Percentiles rank a stretch among this genome's conserved stretches.
These are phyloP conservation scores for Scartelaos histophorus DNA, from an alignment of 2,113 vertebrate species.

Conservation along the genomic window DNA sequence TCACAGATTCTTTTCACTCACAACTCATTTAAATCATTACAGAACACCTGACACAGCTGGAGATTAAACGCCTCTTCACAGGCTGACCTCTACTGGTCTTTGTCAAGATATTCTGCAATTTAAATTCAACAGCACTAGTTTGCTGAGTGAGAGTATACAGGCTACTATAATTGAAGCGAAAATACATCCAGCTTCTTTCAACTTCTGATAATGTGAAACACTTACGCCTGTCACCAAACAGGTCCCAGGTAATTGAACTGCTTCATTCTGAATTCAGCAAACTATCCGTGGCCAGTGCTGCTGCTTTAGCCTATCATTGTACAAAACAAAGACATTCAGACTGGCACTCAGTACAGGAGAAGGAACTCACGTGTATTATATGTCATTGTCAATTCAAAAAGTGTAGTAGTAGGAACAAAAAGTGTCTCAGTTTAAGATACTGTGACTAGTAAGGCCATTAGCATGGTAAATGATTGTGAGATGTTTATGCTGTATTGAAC, in stretches of 20 bases:
- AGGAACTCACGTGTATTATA: slow-evolving; percentile 48
- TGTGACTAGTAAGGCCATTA: slow-evolving; percentile 67
- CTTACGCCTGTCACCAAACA: slow-evolving; percentile 55
- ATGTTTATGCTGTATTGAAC: neutral
- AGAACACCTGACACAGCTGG: slow-evolving; percentile 15
- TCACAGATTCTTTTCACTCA: slow-evolving; percentile 9
- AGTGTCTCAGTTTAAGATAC: slow-evolving; percentile 58
- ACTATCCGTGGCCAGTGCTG: slow-evolving; percentile 36
- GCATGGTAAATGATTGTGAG: neutral
- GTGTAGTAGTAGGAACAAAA: slow-evolving; percentile 47
- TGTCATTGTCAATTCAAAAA: slow-evolving; percentile 64
- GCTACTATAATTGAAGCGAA: slow-evolving; percentile 57
- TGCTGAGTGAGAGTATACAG: slow-evolving; percentile 48
- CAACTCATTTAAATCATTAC: slow-evolving; percentile 7
- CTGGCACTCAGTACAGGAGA: slow-evolving; percentile 35
- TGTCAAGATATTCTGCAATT: slow-evolving; percentile 50
- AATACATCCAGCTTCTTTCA: slow-evolving; percentile 49
- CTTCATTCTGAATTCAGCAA: slow-evolving; percentile 61
- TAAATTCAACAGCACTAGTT: slow-evolving; percentile 55
- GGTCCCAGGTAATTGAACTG: slow-evolving; percentile 63
- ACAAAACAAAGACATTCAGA: slow-evolving; percentile 65
- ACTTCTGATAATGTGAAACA: slow-evolving; percentile 57
- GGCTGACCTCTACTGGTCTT: slow-evolving; percentile 34
- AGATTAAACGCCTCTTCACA: slow-evolving; percentile 32
- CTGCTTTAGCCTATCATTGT: slow-evolving; percentile 69